Base-by-base conservation (phyloP, 35 echinoderm and acorn worm genomes). In the Patiria miniata region DNA sequence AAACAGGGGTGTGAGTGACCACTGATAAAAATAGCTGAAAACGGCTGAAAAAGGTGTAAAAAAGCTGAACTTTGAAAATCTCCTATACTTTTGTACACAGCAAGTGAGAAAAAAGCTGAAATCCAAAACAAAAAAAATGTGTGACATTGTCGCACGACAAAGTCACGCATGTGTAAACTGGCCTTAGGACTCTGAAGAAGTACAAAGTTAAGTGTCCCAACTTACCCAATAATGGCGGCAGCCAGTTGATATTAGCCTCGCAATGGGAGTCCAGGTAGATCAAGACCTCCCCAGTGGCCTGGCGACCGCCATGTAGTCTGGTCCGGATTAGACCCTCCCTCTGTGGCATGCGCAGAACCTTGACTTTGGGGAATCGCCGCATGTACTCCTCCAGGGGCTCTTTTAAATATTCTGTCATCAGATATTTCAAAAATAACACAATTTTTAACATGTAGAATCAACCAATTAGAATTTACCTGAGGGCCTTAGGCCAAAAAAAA, bases 201-300 rank as follows among this genome's bases (percentile, higher is more conserved):
- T 12, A 79, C 36, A 32, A 18, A 23, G 77, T 79, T 32, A 30
- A 44, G 40, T 10, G 2, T 36, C n/a, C n/a, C 10, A 0, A 76
- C 86, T 84, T 83, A 99, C 96, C 96, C 38, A 99, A 61, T 51
- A 99, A 90, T 2, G 96, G 96, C 22, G 96, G 96, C 47, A 99
- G 79, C 96, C 96, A 99, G 69, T 99, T 99, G 16, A 92, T 79
- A 69, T 99, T 99, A 4, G 86, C 89, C 82, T 99, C 96, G 87
- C 92, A 94, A 69, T 99, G 96, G 68, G 96, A 99, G 53, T 99
- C 96, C 7, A 99, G 92, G 82, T 94, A 95, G 36, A 99, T 36
- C 0, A 99, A 19, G 37, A 99, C 96, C 30, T 92, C 92, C 15
- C 96, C 96, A 1, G 86, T 94, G 1, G 96, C 96, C 39, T 28